Evolutionary conservation across 2,113 vertebrate species (phyloP).

Genomic region (Podilymbus podiceps): DNA sequence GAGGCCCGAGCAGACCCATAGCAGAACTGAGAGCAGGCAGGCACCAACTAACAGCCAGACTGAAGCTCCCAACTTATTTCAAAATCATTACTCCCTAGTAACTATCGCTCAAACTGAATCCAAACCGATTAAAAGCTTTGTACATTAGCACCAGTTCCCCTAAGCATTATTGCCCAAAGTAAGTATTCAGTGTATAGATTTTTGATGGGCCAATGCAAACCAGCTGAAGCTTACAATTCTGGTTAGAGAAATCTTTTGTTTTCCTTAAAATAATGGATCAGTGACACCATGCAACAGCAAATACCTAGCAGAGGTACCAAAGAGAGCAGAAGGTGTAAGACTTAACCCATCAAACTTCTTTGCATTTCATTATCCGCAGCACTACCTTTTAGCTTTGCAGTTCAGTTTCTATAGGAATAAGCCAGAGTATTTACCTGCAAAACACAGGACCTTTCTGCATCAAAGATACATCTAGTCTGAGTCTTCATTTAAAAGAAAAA

Average conservation of each 20-base stretch:
- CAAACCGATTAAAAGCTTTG: background rate
- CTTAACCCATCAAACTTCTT: background rate
- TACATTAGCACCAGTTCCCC: background rate
- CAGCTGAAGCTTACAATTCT: background rate
- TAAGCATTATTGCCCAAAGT: background rate
- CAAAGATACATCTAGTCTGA: background rate
- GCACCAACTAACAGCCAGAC: background rate
- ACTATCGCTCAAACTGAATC: background rate
- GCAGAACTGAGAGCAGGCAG: background rate
- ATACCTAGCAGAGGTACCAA: background rate
- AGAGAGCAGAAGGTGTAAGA: background rate
- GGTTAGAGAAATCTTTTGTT: background rate
- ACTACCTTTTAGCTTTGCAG: background rate
- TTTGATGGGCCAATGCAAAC: background rate
- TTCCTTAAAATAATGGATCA: background rate
- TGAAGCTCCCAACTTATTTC: background rate
- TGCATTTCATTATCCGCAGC: background rate
- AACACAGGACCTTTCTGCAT: background rate
- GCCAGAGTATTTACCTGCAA: background rate
- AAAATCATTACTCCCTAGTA: background rate
- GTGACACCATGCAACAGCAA: background rate
- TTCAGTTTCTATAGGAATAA: background rate
- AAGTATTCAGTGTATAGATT: rapidly evolving
- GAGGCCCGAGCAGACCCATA: background rate
- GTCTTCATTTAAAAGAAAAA: background rate